Conservation (phyloP, 2,888 invertebrate genomes). For the Macrophya annulata region DNA sequence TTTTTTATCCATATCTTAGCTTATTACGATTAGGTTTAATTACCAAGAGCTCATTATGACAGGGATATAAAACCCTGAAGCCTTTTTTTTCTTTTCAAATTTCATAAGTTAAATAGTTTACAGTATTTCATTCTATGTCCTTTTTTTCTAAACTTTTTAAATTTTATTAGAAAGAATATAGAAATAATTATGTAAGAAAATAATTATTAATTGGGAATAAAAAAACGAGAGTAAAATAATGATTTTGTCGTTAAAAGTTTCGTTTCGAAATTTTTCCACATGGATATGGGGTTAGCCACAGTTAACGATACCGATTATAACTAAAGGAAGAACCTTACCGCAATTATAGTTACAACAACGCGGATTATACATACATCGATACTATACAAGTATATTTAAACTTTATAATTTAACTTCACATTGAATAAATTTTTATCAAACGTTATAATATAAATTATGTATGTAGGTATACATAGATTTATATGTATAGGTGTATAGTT, state of each 20-base stretch:
- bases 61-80: background rate
- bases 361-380: background rate
- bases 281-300: conserved; percentile 13
- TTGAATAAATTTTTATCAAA: too few relatives aligned
- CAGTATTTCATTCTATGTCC: too few relatives aligned
- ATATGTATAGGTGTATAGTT: too few relatives aligned
- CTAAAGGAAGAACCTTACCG: background rate
- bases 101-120: too few relatives aligned
- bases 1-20: background rate
- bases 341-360: background rate
- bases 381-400: too few relatives aligned
- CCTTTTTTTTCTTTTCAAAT: background rate
- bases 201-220: background rate
- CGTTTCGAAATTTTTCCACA: conserved; percentile 16
- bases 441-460: too few relatives aligned
- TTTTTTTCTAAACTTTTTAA: too few relatives aligned
- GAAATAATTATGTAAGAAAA: background rate
- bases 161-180: background rate
- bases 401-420: too few relatives aligned
- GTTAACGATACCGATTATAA: background rate
- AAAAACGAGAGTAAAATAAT: background rate
- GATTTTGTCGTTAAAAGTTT: background rate
- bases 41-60: background rate
- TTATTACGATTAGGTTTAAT: background rate
- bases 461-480: too few relatives aligned